Evolutionary conservation across 2,888 invertebrate genomes (phyloP), one percentile per base, ranked within the genome.

Genomic region (Clunio marinus): DNA sequence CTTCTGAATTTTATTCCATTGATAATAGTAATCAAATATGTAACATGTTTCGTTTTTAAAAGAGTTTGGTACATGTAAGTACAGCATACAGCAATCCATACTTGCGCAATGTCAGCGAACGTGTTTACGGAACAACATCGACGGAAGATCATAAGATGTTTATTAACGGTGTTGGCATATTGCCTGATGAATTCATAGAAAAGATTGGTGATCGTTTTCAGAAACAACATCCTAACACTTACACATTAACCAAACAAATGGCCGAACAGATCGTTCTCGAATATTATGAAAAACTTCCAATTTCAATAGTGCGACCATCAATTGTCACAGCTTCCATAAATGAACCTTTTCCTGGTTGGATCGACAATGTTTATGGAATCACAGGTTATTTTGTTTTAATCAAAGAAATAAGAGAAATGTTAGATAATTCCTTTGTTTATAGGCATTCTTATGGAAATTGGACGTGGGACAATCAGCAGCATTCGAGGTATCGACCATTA

Each of bases 71-170:
- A 1, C 96, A 97, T 78, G 92, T 97, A 2, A 96, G 96, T 0
- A 97, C 97, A 0, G 97, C 97, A 0, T 98, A 94, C 80, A 93
- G 96, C 75, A 97, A 97, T 81, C 93, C 96, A 55, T 92, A 96
- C 70, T 84, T 86, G 65, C 81, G 83, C 13, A 84, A 86, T 73
- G 88, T 96, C 24, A 88, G 89, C 66, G 96, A 96, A 77, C 81
- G 83, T 7, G 88, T 96, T 41, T 97, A 97, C 77, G 87, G 88
- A 10, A 83, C 86, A 0, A 79, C 85, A 0, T 83, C 84, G 41
- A 75, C 76, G 0, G 74, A 77, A 67, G 84, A 88, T 71, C 86
- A 86, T 24, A 82, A 84, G 69, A 80, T 82, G 70, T 83, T 88
- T 70, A 79, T 88, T 1, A 80, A 83, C 55, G 86, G 85, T 73